These are phyloP conservation scores for Ptychoptera albimana DNA, from an alignment of 2,888 invertebrate genomes.

Conservation along the genomic window DNA sequence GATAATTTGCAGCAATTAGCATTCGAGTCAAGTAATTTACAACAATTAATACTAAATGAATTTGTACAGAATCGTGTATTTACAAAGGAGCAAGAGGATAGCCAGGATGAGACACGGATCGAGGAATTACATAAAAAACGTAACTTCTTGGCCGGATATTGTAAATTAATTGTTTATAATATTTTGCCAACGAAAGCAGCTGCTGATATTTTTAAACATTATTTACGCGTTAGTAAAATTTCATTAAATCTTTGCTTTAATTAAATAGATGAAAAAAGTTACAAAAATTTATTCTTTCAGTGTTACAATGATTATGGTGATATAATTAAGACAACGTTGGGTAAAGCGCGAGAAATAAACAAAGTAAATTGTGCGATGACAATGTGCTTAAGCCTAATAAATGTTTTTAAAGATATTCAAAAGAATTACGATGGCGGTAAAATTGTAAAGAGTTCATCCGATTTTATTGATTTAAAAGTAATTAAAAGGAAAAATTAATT, in stretches of 20 bases:
- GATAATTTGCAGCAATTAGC: constrained; percentile 42
- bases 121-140: constrained; percentile 93
- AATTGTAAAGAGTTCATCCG: constrained; percentile 56
- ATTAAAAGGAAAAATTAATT: constrained; percentile 4
- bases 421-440: constrained; percentile 30
- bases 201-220: constrained; percentile 91
- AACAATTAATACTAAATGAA: constrained; percentile 69
- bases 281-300: constrained; percentile 29
- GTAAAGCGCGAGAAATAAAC: constrained; percentile 94
- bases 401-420: constrained; percentile 63
- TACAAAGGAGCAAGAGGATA: constrained; percentile 80
- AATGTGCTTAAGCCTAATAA: constrained; percentile 81
- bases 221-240: constrained; percentile 60
- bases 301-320: constrained; percentile 98
- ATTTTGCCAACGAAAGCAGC: constrained; percentile 85
- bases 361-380: constrained; percentile 91
- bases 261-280: neutral
- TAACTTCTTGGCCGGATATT: constrained; percentile 91
- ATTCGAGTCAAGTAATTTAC: constrained; percentile 61
- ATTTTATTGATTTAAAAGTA: constrained; percentile 79
- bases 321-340: constrained; percentile 91
- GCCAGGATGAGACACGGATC: constrained; percentile 90
- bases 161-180: constrained; percentile 95
- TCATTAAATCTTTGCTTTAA: neutral
- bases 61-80: constrained; percentile 92